Percentiles rank a stretch among this genome's conserved stretches.
phyloP scores from a whole-genome alignment of 2,888 invertebrate genomes.

The Eurois occulta region DNA sequence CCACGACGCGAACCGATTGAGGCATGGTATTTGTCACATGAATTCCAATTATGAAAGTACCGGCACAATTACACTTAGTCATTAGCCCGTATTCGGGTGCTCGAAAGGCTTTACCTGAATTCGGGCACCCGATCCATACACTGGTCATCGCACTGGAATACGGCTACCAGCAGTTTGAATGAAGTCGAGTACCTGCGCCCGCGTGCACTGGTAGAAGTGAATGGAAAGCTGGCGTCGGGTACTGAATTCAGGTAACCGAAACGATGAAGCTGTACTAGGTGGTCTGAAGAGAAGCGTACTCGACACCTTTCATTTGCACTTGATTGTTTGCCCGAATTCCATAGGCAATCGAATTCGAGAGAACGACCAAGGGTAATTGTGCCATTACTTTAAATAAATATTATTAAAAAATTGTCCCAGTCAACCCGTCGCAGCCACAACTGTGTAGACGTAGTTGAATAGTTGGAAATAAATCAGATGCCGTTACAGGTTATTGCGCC shows the following conservation, averaged over 20 bases:
- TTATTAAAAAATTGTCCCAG: background rate
- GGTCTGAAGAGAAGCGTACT: background rate
- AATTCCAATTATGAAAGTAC: background rate
- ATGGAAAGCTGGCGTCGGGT: background rate
- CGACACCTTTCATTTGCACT: background rate
- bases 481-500: conserved; percentile 30
- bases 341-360: background rate
- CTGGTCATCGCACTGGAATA: background rate
- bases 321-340: background rate
- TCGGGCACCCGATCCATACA: background rate
- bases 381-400: background rate
- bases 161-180: background rate
- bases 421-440: background rate
- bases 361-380: no score
- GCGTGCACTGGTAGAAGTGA: background rate
- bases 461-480: conserved; percentile 52
- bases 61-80: background rate
- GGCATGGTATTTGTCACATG: background rate
- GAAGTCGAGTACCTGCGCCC: background rate
- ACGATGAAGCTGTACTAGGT: background rate
- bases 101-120: background rate
- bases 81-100: background rate
- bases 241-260: background rate
- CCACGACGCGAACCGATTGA: background rate
- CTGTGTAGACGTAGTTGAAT: conserved; percentile 2